A percentile compares a stretch with the other conserved stretches of the same genome.
Conservation (phyloP, 2,888 invertebrate genomes). For the Drosophila ezoana region DNA sequence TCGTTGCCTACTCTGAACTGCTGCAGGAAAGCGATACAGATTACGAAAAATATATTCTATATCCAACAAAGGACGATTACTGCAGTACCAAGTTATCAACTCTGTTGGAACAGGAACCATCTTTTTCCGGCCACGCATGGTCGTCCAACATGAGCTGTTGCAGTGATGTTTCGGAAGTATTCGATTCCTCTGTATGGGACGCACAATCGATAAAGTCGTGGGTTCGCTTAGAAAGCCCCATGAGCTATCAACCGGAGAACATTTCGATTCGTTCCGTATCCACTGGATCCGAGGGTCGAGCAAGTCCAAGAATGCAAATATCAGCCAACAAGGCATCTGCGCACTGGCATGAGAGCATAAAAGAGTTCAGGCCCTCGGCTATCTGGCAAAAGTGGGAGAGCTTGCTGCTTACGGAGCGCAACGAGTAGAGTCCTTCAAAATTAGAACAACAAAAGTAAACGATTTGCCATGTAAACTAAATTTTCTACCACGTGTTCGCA, state of each 20-base stretch:
- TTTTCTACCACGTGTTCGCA: no score
- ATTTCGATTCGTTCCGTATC: not conserved
- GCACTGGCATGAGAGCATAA: not conserved
- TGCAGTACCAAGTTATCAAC: no score
- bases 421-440: no score
- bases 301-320: not conserved
- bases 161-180: not conserved
- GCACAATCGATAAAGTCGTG: not conserved
- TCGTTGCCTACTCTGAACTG: constrained; percentile 1
- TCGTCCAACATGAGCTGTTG: no score
- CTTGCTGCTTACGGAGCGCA: no score
- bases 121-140: no score
- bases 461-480: no score
- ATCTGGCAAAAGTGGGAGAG: not conserved
- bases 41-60: constrained; percentile 4
- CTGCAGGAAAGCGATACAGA: not conserved
- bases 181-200: not conserved
- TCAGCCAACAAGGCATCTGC: not conserved
- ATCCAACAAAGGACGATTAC: not conserved
- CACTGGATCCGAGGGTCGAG: fast-evolving
- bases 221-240: not conserved
- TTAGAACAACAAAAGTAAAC: no score
- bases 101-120: no score
- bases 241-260: not conserved
- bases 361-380: not conserved